A percentile compares a stretch with the other conserved stretches of the same genome.
Evolutionary conservation across 1,140 invertebrate species (phyloP).

Genomic region (Drosophila baimaii): DNA sequence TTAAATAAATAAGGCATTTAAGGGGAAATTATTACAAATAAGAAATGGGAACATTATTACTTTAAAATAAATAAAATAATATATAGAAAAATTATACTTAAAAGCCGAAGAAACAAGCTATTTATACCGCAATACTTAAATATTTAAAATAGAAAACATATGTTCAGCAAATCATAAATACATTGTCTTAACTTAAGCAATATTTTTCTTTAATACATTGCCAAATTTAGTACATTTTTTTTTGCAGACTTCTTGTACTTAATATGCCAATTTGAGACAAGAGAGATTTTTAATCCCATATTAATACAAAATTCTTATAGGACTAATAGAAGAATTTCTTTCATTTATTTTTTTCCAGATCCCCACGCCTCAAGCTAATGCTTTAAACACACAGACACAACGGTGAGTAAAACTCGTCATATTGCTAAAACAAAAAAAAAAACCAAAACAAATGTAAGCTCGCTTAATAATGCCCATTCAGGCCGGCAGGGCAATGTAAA

Average conservation of each 20-base stretch:
- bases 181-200: background rate
- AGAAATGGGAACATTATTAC: background rate
- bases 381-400: background rate
- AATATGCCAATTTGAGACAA: background rate
- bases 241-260: background rate
- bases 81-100: background rate
- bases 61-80: background rate
- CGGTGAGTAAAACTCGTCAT: slow-evolving; percentile 11
- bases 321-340: background rate
- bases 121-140: no score
- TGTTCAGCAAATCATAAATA: background rate
- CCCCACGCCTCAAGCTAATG: background rate
- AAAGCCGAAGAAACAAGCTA: background rate
- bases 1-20: background rate
- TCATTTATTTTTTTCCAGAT: slow-evolving; percentile 15
- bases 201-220: background rate
- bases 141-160: no score
- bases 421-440: background rate
- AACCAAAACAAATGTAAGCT: background rate
- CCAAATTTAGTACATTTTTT: no score
- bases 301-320: background rate
- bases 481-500: slow-evolving; percentile 33
- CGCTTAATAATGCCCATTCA: slow-evolving; percentile 22
- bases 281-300: no score
- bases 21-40: background rate